Conservation (phyloP, 2,113 vertebrate species). For the Sorex araneus region DNA sequence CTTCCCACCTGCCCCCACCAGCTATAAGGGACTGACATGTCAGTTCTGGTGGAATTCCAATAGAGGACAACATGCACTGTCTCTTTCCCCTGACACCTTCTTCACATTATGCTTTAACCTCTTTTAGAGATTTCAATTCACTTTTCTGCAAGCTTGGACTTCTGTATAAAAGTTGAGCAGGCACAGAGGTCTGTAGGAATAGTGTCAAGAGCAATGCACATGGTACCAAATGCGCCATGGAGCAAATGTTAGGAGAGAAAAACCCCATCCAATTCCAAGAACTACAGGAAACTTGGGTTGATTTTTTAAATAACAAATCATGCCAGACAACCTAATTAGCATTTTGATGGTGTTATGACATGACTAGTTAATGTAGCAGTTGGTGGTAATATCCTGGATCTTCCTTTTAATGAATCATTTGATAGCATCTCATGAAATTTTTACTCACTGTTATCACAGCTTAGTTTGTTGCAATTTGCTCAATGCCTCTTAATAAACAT, state of each 20-base stretch:
- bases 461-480: conserved; percentile 80
- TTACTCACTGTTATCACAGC: conserved; percentile 78
- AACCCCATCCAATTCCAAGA: conserved; percentile 65
- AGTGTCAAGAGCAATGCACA: not conserved
- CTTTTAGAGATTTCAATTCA: conserved; percentile 1
- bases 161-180: not conserved
- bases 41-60: conserved; percentile 9
- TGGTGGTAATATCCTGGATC: conserved; percentile 82
- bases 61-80: not conserved
- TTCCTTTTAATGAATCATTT: conserved; percentile 85
- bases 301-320: conserved; percentile 80
- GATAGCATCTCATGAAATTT: conserved; percentile 86
- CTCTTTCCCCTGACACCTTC: conserved; percentile 8
- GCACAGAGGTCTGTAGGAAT: not conserved
- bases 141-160: not conserved
- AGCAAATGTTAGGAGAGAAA: conserved; percentile 26
- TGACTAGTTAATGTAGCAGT: conserved; percentile 82
- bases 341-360: conserved; percentile 82
- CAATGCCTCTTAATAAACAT: conserved; percentile 76
- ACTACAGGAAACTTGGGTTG: conserved; percentile 67
- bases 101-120: not conserved
- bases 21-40: not conserved
- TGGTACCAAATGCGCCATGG: not conserved
- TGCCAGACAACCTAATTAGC: conserved; percentile 82
- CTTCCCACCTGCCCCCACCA: not conserved